Percentiles rank a stretch among this genome's conserved stretches.
Conservation (phyloP, 2,797 vertebrate species). For the Lithobates pipiens region DNA sequence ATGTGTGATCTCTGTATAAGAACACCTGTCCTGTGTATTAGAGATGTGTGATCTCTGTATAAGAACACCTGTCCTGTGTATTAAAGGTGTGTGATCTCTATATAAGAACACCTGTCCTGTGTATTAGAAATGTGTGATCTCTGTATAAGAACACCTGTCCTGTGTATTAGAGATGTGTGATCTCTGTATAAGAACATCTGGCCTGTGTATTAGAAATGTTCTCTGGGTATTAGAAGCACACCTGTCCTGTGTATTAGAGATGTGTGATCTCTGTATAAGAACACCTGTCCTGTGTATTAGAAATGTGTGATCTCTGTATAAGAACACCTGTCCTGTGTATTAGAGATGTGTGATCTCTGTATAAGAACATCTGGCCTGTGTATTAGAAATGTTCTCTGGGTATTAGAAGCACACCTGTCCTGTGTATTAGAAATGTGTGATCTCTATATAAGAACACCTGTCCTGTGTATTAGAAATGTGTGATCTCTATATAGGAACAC, state of each 20-base stretch:
- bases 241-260: not conserved
- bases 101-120: not conserved
- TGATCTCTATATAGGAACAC: not conserved
- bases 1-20: not conserved
- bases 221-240: too few relatives aligned
- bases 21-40: not conserved
- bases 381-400: too few relatives aligned
- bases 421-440: not conserved
- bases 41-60: not conserved
- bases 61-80: not conserved
- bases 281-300: not conserved
- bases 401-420: not conserved
- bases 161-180: not conserved
- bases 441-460: not conserved
- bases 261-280: not conserved
- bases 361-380: too few relatives aligned
- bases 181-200: not conserved
- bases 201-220: not conserved
- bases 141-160: not conserved
- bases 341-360: too few relatives aligned
- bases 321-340: too few relatives aligned
- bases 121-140: not conserved
- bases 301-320: too few relatives aligned
- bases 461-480: not conserved
- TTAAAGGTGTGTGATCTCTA: too few relatives aligned